These are phyloP conservation scores for Aegithalos caudatus DNA, from an alignment of 2,113 vertebrate species.

Conservation along the genomic window DNA sequence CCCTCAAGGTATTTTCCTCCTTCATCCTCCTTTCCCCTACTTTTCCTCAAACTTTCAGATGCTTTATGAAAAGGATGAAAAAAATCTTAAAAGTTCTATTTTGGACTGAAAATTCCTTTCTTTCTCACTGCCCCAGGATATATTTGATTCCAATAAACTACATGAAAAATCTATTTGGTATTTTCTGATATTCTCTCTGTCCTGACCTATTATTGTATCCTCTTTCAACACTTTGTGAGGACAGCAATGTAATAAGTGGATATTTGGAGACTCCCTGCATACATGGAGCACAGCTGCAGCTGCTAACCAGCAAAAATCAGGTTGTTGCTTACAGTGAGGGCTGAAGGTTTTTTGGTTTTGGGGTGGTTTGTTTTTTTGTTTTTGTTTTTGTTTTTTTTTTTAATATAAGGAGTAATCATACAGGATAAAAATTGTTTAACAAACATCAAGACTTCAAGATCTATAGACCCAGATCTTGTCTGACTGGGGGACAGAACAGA, in stretches of 20 bases:
- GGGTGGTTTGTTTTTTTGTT: not conserved
- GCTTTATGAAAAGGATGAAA: constrained; percentile 18
- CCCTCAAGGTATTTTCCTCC: constrained; percentile 23
- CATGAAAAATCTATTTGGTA: constrained; percentile 34
- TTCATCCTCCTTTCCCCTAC: not conserved
- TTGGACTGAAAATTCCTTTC: not conserved
- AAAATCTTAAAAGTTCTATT: constrained; percentile 5
- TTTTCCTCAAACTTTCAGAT: constrained; percentile 26
- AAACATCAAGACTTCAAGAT: not conserved
- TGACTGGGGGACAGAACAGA: not conserved
- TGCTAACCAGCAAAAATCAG: not conserved
- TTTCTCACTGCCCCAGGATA: constrained; percentile 26
- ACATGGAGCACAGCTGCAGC: not conserved
- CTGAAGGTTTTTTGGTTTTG: not conserved
- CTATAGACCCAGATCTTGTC: not conserved
- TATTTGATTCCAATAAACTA: constrained; percentile 39
- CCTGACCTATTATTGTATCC: constrained; percentile 11
- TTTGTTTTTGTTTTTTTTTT: too few species aligned
- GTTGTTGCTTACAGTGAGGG: not conserved
- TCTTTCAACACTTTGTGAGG: not conserved
- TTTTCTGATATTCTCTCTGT: constrained; percentile 46
- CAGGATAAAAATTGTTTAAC: not conserved
- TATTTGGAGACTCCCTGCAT: not conserved
- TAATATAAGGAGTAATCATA: not conserved
- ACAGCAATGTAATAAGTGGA: not conserved